phyloP scores from a whole-genome alignment of 2,797 vertebrate genomes.

The Neosalanx taihuensis region DNA sequence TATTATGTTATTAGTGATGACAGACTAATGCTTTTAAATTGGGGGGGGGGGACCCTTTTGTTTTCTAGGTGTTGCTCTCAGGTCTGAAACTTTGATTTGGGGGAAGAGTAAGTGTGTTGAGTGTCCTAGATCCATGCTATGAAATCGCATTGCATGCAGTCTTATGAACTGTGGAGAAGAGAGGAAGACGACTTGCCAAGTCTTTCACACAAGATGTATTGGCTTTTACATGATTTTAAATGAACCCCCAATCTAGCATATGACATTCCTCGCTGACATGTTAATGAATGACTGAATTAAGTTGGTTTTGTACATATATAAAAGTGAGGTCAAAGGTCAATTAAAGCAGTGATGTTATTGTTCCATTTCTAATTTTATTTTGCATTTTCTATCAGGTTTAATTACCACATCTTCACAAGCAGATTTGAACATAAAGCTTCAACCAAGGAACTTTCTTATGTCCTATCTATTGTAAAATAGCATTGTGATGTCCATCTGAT shows the following conservation, averaged over 20 bases:
- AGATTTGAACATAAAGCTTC: background rate
- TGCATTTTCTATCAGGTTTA: background rate
- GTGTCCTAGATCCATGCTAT: background rate
- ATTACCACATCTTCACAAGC: background rate
- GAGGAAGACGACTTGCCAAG: background rate
- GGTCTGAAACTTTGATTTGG: background rate
- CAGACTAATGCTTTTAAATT: too few species aligned
- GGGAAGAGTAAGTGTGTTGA: background rate
- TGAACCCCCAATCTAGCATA: background rate
- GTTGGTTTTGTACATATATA: conserved; percentile 1
- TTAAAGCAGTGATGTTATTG: background rate
- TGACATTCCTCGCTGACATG: conserved; percentile 1
- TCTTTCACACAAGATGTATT: background rate
- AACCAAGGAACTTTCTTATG: background rate
- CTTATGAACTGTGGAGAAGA: background rate
- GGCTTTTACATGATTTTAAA: conserved; percentile 23
- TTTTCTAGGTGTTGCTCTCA: too few species aligned
- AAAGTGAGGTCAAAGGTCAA: background rate
- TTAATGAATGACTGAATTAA: background rate
- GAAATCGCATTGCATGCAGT: background rate
- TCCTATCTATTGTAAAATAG: background rate
- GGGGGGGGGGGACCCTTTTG: too few species aligned
- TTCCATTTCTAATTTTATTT: background rate
- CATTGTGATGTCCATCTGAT: background rate
- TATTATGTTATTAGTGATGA: background rate